These are phyloP conservation scores for Carassius carassius DNA, from an alignment of 2,113 vertebrate genomes.

Conservation along the genomic window DNA sequence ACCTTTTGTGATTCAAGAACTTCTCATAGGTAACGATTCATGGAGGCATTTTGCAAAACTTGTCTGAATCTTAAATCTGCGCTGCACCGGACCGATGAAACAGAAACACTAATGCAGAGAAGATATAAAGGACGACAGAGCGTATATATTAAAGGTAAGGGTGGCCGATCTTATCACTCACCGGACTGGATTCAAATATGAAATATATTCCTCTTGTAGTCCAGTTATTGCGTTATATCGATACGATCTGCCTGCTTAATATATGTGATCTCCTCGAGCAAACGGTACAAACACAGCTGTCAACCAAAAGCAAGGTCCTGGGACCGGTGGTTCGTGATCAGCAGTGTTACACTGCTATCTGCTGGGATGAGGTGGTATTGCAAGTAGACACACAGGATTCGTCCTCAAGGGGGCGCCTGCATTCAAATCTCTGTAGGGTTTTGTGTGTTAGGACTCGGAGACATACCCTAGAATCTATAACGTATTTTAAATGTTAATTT, in stretches of 20 bases:
- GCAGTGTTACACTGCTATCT: neutral
- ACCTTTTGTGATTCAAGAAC: neutral
- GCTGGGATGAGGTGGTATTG: neutral
- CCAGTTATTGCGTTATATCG: neutral
- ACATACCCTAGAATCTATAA: no score
- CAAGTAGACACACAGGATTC: neutral
- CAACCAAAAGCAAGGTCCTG: conserved; percentile 24
- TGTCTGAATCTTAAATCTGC: no score
- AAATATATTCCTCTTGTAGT: neutral
- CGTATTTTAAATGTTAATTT: no score
- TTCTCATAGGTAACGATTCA: neutral
- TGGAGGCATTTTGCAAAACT: neutral
- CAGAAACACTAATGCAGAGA: neutral
- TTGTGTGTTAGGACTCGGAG: no score
- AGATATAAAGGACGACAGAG: neutral
- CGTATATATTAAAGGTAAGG: neutral
- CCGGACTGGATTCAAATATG: conserved; percentile 1
- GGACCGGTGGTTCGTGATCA: neutral
- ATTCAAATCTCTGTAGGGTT: neutral
- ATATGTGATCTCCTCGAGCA: neutral
- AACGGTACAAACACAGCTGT: neutral
- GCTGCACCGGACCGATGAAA: neutral
- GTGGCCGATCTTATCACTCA: conserved; percentile 1
- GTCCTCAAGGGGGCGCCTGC: neutral
- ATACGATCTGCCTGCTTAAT: conserved; percentile 5